Evolutionary conservation across 2,113 vertebrate species (phyloP).

Genomic region (Prochilodus magdalenae): DNA sequence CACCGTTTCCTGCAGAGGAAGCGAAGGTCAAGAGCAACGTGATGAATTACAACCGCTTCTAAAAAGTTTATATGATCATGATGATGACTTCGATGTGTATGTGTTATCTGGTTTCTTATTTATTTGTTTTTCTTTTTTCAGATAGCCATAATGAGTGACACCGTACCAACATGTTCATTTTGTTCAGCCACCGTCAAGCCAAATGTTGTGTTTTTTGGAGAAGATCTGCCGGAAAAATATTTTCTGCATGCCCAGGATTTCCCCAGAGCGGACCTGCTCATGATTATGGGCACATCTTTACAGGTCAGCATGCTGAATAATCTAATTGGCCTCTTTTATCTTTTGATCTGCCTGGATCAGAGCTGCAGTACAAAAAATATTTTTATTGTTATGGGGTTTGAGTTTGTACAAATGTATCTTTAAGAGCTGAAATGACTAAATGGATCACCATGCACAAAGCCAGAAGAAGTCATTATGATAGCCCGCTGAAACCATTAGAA

Average conservation of each 20-base stretch:
- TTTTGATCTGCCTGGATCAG: background rate
- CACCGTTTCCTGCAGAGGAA: slow-evolving; percentile 75
- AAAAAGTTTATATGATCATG: background rate
- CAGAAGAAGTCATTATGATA: no score
- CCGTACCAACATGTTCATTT: slow-evolving; percentile 73
- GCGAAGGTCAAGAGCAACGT: slow-evolving; percentile 69
- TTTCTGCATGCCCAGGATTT: slow-evolving; percentile 78
- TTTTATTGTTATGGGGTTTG: no score
- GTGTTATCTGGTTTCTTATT: background rate
- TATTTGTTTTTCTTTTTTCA: background rate
- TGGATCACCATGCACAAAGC: no score
- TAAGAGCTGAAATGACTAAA: no score
- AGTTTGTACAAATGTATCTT: no score
- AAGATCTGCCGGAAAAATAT: slow-evolving; percentile 80
- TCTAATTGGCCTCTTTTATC: background rate
- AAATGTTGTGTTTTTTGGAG: slow-evolving; percentile 82
- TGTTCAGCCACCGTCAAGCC: slow-evolving; percentile 81
- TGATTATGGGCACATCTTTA: slow-evolving; percentile 83
- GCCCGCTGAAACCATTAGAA: no score
- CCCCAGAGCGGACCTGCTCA: slow-evolving; percentile 78
- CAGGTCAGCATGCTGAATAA: slow-evolving; percentile 63
- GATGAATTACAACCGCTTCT: background rate
- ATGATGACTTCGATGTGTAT: background rate
- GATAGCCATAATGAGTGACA: slow-evolving; percentile 75
- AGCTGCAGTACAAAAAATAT: background rate